These are phyloP conservation scores for Enteromius viviparus DNA, from an alignment of 2,797 vertebrate genomes.

Conservation along the genomic window DNA sequence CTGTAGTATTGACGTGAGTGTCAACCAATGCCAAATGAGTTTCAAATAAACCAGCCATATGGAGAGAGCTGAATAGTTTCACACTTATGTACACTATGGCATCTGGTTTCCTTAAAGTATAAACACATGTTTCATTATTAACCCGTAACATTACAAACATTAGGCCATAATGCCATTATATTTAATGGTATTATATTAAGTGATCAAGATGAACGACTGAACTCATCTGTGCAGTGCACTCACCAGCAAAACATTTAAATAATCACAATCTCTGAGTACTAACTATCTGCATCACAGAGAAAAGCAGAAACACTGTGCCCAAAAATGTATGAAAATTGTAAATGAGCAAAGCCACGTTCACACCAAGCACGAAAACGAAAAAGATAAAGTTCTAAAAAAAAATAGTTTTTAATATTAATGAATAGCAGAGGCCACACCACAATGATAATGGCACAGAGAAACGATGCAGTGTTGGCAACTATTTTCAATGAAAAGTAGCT, in stretches of 20 bases:
- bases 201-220: constrained; percentile 11
- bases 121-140: constrained; percentile 57
- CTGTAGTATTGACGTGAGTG: background rate
- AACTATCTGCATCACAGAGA: background rate
- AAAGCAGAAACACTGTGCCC: background rate
- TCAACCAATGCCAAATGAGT: constrained; percentile 9
- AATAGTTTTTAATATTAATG: too few relatives aligned
- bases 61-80: background rate
- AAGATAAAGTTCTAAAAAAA: too few relatives aligned
- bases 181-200: too few relatives aligned
- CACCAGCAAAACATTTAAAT: constrained; percentile 1
- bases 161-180: constrained; percentile 48
- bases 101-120: constrained; percentile 70
- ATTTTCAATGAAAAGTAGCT: too few relatives aligned
- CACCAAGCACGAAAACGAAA: too few relatives aligned
- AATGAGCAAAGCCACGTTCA: too few relatives aligned
- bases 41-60: constrained; percentile 17
- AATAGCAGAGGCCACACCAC: too few relatives aligned
- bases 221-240: constrained; percentile 20
- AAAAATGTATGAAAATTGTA: background rate
- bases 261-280: background rate
- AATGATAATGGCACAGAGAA: too few relatives aligned
- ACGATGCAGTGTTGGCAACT: too few relatives aligned
- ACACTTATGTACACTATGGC: constrained; percentile 29
- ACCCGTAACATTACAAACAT: constrained; percentile 16